These are phyloP conservation scores for Enteromius mattozi DNA, from an alignment of 2,797 vertebrate species.

Conservation along the genomic window DNA sequence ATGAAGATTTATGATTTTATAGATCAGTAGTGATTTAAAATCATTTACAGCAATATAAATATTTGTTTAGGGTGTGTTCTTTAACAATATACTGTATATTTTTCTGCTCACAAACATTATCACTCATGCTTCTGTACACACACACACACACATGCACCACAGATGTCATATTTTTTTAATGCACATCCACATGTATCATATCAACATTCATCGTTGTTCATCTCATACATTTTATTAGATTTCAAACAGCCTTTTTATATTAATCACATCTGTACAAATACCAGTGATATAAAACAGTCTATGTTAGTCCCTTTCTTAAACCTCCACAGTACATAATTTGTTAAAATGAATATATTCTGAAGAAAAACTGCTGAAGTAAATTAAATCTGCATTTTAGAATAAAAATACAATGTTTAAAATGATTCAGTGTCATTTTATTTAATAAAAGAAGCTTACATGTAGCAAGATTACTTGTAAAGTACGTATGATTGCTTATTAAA, in stretches of 20 bases:
- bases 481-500: neutral
- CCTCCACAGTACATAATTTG: neutral
- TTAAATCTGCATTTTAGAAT: neutral
- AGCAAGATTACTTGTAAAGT: neutral
- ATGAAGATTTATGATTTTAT: conserved; percentile 10
- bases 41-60: neutral
- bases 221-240: neutral
- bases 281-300: neutral
- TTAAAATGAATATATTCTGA: neutral
- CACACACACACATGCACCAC: neutral
- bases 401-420: neutral
- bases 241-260: neutral
- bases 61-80: neutral
- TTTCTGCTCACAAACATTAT: neutral
- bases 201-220: neutral
- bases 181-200: neutral
- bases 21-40: neutral
- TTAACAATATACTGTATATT: neutral
- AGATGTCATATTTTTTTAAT: neutral
- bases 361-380: neutral
- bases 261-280: neutral
- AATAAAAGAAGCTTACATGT: neutral
- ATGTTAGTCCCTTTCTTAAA: neutral
- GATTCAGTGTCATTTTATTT: neutral
- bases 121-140: neutral